These are phyloP conservation scores for Xerus rutilus DNA, from an alignment of 2,797 vertebrate genomes.

Conservation along the genomic window DNA sequence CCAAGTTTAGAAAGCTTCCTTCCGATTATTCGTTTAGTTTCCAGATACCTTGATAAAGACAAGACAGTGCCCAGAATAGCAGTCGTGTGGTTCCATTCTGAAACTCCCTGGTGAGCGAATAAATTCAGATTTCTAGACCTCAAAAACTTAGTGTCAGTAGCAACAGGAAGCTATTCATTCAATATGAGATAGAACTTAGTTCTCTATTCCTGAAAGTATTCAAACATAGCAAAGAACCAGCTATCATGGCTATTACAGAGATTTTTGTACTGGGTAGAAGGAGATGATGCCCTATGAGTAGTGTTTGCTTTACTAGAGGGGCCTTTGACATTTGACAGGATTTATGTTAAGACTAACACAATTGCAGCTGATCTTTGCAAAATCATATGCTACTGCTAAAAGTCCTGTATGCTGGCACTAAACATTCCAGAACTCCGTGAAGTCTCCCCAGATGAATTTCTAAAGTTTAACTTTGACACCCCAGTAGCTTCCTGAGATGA, in stretches of 20 bases:
- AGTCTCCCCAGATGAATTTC: background rate
- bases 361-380: slow-evolving; percentile 18
- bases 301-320: background rate
- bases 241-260: background rate
- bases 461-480: background rate
- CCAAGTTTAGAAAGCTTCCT: slow-evolving; percentile 75
- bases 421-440: background rate
- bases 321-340: background rate
- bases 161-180: slow-evolving; percentile 19
- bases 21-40: slow-evolving; percentile 72
- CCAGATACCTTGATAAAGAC: slow-evolving; percentile 75
- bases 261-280: background rate
- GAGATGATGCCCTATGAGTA: background rate
- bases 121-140: slow-evolving; percentile 60
- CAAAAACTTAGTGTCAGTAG: background rate
- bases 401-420: background rate
- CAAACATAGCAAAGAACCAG: background rate
- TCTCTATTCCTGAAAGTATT: background rate
- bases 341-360: slow-evolving; percentile 26
- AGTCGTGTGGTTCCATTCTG: slow-evolving; percentile 22
- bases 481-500: background rate
- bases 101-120: background rate
- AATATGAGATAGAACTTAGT: background rate
- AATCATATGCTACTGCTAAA: background rate
- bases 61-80: slow-evolving; percentile 63